phyloP scores from a whole-genome alignment of 2,797 vertebrate genomes.

The Anguilla pacifica region DNA sequence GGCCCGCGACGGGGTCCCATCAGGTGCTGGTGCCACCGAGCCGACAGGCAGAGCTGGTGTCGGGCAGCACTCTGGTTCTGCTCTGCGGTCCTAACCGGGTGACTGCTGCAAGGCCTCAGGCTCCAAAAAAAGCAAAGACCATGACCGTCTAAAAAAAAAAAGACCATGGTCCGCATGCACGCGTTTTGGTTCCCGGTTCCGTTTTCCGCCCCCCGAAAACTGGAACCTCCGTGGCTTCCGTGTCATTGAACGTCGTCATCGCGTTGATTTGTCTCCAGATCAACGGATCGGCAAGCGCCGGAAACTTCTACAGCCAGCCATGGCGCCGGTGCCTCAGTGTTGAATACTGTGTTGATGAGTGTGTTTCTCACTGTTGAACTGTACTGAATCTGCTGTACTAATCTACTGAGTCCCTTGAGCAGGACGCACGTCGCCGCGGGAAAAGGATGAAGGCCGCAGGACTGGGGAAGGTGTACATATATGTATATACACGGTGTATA shows the following conservation, averaged over 20 bases:
- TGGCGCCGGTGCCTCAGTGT: neutral
- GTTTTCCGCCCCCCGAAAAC: neutral
- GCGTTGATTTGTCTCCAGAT: constrained; percentile 17
- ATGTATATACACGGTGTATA: constrained; percentile 37
- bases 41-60: neutral
- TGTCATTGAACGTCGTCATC: neutral
- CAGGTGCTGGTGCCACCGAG: neutral
- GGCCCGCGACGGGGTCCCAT: neutral
- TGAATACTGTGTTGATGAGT: neutral
- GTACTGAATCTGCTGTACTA: constrained; percentile 16
- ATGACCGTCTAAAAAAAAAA: neutral
- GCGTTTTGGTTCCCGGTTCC: neutral
- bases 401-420: constrained; percentile 19
- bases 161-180: neutral
- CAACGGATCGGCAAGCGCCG: neutral
- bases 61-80: neutral
- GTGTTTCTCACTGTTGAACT: constrained; percentile 6
- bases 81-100: neutral
- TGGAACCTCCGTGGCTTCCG: neutral
- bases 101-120: neutral
- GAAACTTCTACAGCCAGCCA: neutral
- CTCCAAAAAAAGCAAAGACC: neutral
- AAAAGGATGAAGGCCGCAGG: constrained; percentile 13
- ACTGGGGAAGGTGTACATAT: constrained; percentile 53
- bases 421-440: neutral